Evolutionary conservation across 2,113 vertebrate genomes (phyloP), one percentile per base, ranked within the genome.

Genomic region (Madoqua kirkii): DNA sequence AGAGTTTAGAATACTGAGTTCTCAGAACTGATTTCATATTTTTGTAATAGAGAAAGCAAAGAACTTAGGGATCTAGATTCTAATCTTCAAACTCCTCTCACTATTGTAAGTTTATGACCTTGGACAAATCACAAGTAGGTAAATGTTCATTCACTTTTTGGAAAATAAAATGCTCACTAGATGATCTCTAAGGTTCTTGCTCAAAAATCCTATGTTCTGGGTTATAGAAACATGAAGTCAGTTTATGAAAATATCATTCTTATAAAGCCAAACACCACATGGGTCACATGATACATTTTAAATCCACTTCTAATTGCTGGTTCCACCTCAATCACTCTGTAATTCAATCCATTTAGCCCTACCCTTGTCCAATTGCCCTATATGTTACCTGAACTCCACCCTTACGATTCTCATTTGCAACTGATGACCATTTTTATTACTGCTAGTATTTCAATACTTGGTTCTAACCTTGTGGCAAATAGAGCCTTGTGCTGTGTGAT

Each of bases 261-360:
- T 21, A 17, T 59, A 92, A 95, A 96, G 31, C 33, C 62, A 60
- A 64, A 64, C 50, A 21, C 27, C 83, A 94, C 78, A 10, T 96
- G 60, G 87, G 95, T 98, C 88, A 96, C 74, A 92, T 92, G 97
- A 97, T 87, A 93, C 74, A 67, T 84, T 59, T 90, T 40, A 93
- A 92, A 94, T 54, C 57, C 76, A 60, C 74, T 91, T 67, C 62
- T 91, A 64, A 84, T 71, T 81, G 27, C 21, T 52, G 21, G 12
- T 15, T 55, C 57, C 27, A 78, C 45, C 71, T 93, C 74, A 83
- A 5, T 14, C 87, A 25, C 57, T 85, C 36, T 96, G 21, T 64
- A 93, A 93, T 40, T 21, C 93, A 89, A 33, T 82, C 40, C 62
- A 76, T 40, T 50, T 71, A 57, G 33, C 52, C 88, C 50, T n/a